Percentiles rank a stretch among this genome's conserved stretches.
Evolutionary conservation across 2,797 vertebrate genomes (phyloP).

Genomic region (Denticeps clupeoides): DNA sequence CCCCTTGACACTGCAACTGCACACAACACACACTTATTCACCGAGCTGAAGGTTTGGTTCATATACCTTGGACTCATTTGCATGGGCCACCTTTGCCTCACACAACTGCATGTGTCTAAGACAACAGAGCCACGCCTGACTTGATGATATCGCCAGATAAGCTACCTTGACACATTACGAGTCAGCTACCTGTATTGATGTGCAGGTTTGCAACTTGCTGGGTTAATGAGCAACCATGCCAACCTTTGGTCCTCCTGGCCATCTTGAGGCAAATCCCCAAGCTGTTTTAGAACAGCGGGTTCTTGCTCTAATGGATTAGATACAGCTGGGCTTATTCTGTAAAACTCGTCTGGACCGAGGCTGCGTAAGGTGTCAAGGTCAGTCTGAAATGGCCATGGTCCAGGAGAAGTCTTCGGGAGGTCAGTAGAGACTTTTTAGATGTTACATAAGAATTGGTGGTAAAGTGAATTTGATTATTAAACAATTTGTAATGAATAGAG

Average conservation of each 20-base stretch:
- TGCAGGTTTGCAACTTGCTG: slow-evolving; percentile 33
- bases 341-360: background rate
- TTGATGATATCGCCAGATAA: background rate
- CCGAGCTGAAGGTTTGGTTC: no score
- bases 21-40: no score
- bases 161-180: slow-evolving; percentile 13
- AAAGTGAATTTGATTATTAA: no score
- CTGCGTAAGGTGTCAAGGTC: slow-evolving; percentile 12
- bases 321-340: background rate
- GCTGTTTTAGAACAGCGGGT: slow-evolving; percentile 19
- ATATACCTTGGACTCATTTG: no score
- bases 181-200: slow-evolving; percentile 41
- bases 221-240: slow-evolving; percentile 62
- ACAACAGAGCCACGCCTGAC: background rate
- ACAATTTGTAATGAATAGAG: no score
- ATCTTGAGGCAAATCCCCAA: slow-evolving; percentile 39
- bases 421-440: no score
- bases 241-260: slow-evolving; percentile 60
- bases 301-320: slow-evolving; percentile 6
- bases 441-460: no score
- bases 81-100: background rate
- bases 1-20: background rate
- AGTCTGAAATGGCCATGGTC: slow-evolving; percentile 58
- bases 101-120: background rate
- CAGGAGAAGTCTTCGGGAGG: slow-evolving; percentile 65